Evolutionary conservation across 2,797 vertebrate species (phyloP).

Genomic region (Mormyrus proboscirostris): DNA sequence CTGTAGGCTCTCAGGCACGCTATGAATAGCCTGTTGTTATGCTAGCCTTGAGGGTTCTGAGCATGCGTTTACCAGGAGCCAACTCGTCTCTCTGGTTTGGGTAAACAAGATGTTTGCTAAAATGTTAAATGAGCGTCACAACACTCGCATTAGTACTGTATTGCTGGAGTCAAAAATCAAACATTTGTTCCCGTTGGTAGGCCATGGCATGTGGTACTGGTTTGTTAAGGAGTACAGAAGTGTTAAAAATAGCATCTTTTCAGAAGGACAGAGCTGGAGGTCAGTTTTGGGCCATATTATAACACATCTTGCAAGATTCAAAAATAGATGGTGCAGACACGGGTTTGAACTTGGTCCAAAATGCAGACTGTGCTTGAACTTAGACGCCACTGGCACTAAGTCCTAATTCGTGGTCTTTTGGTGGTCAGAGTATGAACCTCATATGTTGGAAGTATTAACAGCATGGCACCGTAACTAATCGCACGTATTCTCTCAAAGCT

Average conservation of each 20-base stretch:
- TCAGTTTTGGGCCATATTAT: not conserved
- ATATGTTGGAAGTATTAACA: not conserved
- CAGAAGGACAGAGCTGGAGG: not conserved
- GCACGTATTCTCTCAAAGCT: not conserved
- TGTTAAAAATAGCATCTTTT: not conserved
- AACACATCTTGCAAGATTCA: not conserved
- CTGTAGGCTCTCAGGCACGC: not conserved
- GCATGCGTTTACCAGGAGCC: not conserved
- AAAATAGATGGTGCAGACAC: not conserved
- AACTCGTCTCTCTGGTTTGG: not conserved
- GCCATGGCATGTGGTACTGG: not conserved
- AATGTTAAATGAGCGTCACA: not conserved
- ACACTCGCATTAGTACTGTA: not conserved
- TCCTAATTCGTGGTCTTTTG: not conserved
- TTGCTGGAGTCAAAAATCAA: not conserved
- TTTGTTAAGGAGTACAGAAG: not conserved
- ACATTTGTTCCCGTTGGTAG: not conserved
- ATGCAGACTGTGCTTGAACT: not conserved
- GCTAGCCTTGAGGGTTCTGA: not conserved
- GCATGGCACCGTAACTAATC: not conserved
- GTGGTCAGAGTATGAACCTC: not conserved
- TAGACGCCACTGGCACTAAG: too few species aligned
- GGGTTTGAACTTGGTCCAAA: not conserved
- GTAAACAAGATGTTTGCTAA: not conserved
- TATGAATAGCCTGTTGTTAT: not conserved